Evolutionary conservation across 2,113 vertebrate species (phyloP).

Genomic region (Pandion haliaetus): DNA sequence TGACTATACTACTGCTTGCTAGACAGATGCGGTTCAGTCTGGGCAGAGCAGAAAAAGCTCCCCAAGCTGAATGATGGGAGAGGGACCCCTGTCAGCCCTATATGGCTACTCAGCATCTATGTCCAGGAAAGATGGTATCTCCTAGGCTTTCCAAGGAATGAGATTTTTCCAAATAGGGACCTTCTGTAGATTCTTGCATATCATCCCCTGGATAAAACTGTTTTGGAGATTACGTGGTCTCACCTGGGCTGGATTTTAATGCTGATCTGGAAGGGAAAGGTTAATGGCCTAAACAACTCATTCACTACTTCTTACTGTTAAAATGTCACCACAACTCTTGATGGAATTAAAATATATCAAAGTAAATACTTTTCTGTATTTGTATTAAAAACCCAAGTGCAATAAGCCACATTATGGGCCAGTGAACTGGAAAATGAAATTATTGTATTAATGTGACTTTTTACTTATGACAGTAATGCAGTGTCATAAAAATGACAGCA

Average conservation of each 20-base stretch:
- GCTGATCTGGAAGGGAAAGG: neutral
- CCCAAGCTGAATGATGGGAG: neutral
- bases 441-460: conserved; percentile 73
- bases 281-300: neutral
- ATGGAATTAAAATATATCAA: conserved; percentile 37
- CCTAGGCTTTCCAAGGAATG: neutral
- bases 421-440: conserved; percentile 78
- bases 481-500: conserved; percentile 53
- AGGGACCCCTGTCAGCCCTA: fast-evolving
- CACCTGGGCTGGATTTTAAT: neutral
- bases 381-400: conserved; percentile 64
- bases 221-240: neutral
- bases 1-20: fast-evolving
- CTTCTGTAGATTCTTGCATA: neutral
- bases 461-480: conserved; percentile 61
- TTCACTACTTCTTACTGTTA: neutral
- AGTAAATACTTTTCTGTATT: conserved; percentile 55
- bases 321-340: neutral
- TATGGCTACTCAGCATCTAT: too few relatives aligned
- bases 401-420: conserved; percentile 67
- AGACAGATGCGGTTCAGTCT: neutral
- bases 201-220: neutral
- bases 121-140: neutral
- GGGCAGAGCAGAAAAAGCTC: neutral
- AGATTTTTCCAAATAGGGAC: neutral